These are phyloP conservation scores for Cantharis lateralis DNA, from an alignment of 2,888 invertebrate genomes.

Conservation along the genomic window DNA sequence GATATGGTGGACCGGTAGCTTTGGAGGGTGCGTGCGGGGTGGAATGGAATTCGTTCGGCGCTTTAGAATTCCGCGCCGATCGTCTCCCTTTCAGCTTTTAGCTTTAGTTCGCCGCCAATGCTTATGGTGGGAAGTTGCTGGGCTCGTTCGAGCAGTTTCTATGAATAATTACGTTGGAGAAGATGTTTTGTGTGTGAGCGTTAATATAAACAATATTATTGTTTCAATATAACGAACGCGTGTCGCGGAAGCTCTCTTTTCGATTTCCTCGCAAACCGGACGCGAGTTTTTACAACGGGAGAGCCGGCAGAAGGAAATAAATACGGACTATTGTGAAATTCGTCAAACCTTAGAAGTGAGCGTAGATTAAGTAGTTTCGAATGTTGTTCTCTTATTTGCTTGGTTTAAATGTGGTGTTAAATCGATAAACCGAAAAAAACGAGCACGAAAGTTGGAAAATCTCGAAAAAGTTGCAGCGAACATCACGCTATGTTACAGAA, in stretches of 20 bases:
- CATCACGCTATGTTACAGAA: slow-evolving; percentile 12
- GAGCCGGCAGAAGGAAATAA: neutral
- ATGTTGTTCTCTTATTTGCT: neutral
- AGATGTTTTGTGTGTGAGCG: neutral
- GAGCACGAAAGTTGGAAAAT: slow-evolving; percentile 2
- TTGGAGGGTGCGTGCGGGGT: slow-evolving; percentile 17
- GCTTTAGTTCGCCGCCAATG: slow-evolving; percentile 31
- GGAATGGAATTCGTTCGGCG: slow-evolving; percentile 25
- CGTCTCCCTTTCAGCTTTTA: slow-evolving; percentile 29
- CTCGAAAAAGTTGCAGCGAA: slow-evolving; percentile 1
- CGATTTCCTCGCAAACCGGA: neutral
- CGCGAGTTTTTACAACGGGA: neutral
- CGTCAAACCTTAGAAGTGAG: neutral
- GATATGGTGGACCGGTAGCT: slow-evolving; percentile 22
- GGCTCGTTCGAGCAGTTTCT: neutral
- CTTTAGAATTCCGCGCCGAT: slow-evolving; percentile 31
- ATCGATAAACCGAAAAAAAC: slow-evolving; percentile 7
- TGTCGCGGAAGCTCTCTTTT: neutral
- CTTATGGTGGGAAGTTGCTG: slow-evolving; percentile 22
- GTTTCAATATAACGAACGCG: neutral
- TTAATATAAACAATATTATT: neutral
- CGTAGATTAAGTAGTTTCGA: neutral
- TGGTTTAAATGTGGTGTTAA: neutral
- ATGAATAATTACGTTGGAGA: neutral
- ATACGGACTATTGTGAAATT: neutral